These are phyloP conservation scores for Squalus acanthias DNA, from an alignment of 2,797 vertebrate genomes.

Conservation along the genomic window DNA sequence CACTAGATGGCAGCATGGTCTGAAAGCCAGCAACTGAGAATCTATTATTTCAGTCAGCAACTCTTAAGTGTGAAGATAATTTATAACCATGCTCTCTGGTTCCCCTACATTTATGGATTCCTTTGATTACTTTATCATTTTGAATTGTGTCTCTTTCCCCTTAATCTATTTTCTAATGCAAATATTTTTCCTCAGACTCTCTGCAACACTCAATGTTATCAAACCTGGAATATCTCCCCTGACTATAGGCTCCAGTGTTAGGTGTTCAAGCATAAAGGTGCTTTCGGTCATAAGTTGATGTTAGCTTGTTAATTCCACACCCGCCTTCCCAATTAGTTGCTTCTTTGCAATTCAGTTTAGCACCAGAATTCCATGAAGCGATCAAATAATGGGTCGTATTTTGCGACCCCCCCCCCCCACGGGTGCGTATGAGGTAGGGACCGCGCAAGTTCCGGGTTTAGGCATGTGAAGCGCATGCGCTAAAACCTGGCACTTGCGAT, in stretches of 20 bases:
- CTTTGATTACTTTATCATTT: background rate
- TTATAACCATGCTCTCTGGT: background rate
- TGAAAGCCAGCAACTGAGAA: background rate
- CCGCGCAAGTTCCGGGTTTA: too few species aligned
- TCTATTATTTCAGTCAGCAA: background rate
- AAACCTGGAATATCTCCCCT: background rate
- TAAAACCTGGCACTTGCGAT: too few species aligned
- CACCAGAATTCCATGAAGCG: background rate
- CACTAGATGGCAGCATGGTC: background rate
- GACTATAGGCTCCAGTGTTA: background rate
- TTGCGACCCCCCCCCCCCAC: background rate
- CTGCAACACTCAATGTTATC: background rate
- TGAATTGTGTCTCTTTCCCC: background rate
- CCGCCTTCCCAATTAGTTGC: background rate
- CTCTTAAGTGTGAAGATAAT: background rate
- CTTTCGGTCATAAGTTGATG: background rate
- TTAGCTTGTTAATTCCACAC: background rate
- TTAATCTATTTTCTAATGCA: background rate
- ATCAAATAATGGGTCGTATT: background rate
- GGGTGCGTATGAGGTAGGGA: too few species aligned
- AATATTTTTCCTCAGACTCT: background rate
- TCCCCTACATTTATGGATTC: background rate
- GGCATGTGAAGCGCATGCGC: too few species aligned
- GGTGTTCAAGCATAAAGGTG: background rate
- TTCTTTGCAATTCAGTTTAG: background rate